Base-by-base conservation (phyloP, 2,888 invertebrate genomes). In the Caenorhabditis sp. region DNA sequence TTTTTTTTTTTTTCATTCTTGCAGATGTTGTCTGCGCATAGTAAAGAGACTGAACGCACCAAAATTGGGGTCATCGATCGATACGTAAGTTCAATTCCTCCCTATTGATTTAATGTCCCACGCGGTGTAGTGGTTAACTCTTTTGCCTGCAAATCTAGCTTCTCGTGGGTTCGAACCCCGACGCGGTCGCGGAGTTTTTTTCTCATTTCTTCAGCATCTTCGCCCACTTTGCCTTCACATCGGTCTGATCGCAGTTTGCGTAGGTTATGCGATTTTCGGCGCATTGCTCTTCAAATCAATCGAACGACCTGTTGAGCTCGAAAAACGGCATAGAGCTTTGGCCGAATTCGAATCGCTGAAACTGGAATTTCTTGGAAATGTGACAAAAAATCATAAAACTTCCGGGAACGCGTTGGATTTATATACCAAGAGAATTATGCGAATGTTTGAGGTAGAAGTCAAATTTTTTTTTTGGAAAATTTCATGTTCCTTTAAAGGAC, bases 181-280 rank as follows among this genome's bases (percentile, higher is more conserved):
- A n/a, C n/a, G n/a, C n/a, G n/a, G n/a, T n/a, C n/a, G n/a, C n/a
- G n/a, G n/a, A n/a, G n/a, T n/a, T n/a, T n/a, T n/a, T 26, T 12
- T 23, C 26, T 2, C 21, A 51, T 51, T 23, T 19, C 21, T 51
- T 51, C 69, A 81, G 81, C 68, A 70, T 19, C 64, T 80, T 1
- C 77, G 81, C 3, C 58, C 81, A 3, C 53, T 77, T 3, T 68
- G 74, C 24, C 69, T 81, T 17, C 81, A 81, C 65, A 67, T 78
- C 8, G 81, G 79, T 1, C 66, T 81, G 0, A 62, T 81, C 0
- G 27, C 70, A 26, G 62, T 67, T 10, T 81, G 79, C 37, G 66
- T 77, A 17, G 61, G 63, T 0, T 81, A 81, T 62, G 76, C 79
- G 23, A 53, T 81, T 14, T 62, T 77, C 24, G 81, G 81, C 17